Conservation (phyloP, 2,888 invertebrate species). For the Nomada goodeniana region DNA sequence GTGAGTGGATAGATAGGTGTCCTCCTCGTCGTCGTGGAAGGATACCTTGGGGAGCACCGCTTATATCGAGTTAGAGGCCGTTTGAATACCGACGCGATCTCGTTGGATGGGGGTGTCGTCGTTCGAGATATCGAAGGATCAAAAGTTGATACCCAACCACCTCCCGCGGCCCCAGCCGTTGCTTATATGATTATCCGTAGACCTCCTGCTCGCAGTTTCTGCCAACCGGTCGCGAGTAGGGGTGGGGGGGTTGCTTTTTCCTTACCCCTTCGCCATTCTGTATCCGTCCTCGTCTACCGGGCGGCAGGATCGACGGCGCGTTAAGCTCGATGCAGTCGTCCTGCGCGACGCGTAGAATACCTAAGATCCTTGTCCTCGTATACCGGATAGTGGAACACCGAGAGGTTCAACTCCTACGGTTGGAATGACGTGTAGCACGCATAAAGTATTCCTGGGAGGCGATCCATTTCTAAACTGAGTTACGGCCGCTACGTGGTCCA, state of each 20-base stretch:
- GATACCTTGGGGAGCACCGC: conserved; percentile 79
- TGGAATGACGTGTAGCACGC: conserved; percentile 75
- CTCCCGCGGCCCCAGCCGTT: conserved; percentile 62
- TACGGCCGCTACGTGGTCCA: conserved; percentile 80
- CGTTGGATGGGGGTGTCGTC: conserved; percentile 33
- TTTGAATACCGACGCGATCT: conserved; percentile 80
- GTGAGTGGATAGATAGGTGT: conserved; percentile 55
- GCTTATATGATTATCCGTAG: conserved; percentile 80
- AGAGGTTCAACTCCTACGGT: conserved; percentile 19
- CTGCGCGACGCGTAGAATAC: conserved; percentile 78
- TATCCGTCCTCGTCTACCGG: conserved; percentile 40
- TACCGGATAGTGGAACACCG: conserved; percentile 15
- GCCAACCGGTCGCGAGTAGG: conserved; percentile 31
- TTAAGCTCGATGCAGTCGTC: conserved; percentile 66
- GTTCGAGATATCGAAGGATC: conserved; percentile 74
- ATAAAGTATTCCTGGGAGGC: conserved; percentile 82
- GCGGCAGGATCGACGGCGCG: conserved; percentile 35
- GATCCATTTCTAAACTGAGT: conserved; percentile 81
- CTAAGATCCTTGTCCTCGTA: conserved; percentile 72
- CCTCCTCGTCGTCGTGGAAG: conserved; percentile 63
- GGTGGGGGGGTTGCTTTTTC: conserved; percentile 54
- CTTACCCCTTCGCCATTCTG: not conserved
- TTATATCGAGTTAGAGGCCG: conserved; percentile 83
- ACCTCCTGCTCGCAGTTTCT: conserved; percentile 62
- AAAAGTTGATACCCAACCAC: conserved; percentile 78